Base-by-base conservation (phyloP, 2,888 invertebrate species). In the Papilio demoleus region DNA sequence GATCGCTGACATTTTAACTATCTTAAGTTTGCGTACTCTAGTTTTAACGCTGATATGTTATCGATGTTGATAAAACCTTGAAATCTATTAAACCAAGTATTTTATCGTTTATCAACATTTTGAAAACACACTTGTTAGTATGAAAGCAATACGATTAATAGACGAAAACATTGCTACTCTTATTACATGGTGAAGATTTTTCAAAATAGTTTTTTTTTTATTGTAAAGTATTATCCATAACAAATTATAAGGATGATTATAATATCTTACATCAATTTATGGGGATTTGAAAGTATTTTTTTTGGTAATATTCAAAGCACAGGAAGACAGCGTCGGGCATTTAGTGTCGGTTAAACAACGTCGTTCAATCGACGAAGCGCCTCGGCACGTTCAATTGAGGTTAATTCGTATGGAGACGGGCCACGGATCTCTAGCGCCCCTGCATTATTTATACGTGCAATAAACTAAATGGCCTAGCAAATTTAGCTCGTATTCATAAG, bases 321-420 rank as follows among this genome's bases (percentile, higher is more conserved):
- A 83, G 79, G 76, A 84, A 80, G 79, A 80, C 78, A 77, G 77
- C 78, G 79, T 79, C 80, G 75, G 74, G 73, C 79, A 81, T 81
- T 85, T 79, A 82, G 85, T 82, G 79, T 79, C 80, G 81, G 83
- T 80, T 82, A 83, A 73, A 82, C 80, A 79, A 79, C 82, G 83
- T 82, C 83, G 84, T 90, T 90, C 91, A 92, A 92, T 91, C 89
- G 91, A 86, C 87, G 85, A 88, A 90, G 89, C 88, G 90, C 90
- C 90, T 87, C 86, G 85, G 81, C 82, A 81, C 86, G 81, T 83
- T 92, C 92, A 92, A 92, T 92, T 92, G 92, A 90, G 92, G 92
- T 92, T 91, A 92, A 92, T 91, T 92, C 83, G 79, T 87, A 87
- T 83, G 86, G 86, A 91, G 90, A 87, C 89, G 85, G 87, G 82